Conservation (phyloP, 2,888 invertebrate species). For the Flexamia atlantica region DNA sequence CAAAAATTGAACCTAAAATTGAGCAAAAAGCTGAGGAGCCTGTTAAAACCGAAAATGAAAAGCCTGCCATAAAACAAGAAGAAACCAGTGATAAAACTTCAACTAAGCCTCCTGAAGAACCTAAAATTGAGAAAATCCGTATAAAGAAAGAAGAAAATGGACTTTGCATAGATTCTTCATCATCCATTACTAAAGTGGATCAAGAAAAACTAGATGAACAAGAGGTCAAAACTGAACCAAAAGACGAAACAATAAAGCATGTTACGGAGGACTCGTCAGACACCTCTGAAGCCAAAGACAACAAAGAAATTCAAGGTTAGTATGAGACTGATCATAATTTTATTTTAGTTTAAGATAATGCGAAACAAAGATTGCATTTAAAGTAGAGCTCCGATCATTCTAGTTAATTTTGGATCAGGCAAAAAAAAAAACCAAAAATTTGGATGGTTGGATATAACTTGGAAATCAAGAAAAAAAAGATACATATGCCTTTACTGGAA, state of each 20-base stretch:
- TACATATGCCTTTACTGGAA: no score
- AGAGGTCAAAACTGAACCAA: conserved; percentile 26
- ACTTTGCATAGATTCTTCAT: conserved; percentile 59
- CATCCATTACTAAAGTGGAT: conserved; percentile 2
- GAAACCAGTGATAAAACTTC: not conserved
- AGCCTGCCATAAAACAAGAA: not conserved
- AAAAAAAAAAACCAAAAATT: no score
- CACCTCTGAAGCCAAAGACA: conserved; percentile 50
- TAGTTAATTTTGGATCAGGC: no score
- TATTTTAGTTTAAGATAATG: no score
- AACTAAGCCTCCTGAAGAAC: conserved; percentile 52
- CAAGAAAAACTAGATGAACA: conserved; percentile 55
- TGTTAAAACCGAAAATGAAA: conserved; percentile 20
- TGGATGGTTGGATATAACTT: no score
- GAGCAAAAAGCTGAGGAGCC: not conserved
- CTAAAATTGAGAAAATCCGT: conserved; percentile 65
- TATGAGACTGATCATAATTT: no score
- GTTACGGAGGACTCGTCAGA: not conserved
- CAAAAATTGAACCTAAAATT: conserved; percentile 33
- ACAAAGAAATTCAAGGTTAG: conserved; percentile 50
- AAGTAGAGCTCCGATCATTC: no score
- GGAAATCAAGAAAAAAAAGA: no score
- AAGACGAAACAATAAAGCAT: not conserved
- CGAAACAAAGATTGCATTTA: no score
- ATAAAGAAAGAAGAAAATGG: conserved; percentile 66